Base-by-base conservation (phyloP, 2,113 vertebrate genomes). In the Rhinolophus sinicus region DNA sequence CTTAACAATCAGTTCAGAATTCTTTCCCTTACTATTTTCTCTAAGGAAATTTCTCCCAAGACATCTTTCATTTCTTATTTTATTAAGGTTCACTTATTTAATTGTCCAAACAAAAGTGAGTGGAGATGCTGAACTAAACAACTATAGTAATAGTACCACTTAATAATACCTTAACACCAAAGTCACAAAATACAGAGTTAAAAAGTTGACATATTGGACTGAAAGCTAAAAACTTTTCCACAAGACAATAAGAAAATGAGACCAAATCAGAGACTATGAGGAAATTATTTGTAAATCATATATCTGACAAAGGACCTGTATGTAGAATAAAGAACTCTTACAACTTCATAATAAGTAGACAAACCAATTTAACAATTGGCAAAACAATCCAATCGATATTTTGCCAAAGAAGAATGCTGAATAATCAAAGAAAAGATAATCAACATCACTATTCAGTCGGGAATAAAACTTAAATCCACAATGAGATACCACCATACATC, bases 31-130 rank as follows among this genome's bases (percentile, higher is more conserved):
- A 86, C 33, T 96, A 72, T 40, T 86, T 90, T 24, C 28, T 54
- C 81, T 24, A 64, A 84, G 26, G 67, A 78, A 64, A 44, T 52
- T 70, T 93, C 19, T 82, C 14, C 81, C 24, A 47, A 12, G 35
- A 62, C 18, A 81, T 52, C 8, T 50, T 95, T 91, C 65, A 83
- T 54, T 54, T 9, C 14, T n/a, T 50, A 62, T 44, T 65, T 47
- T 77, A 85, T 62, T 77, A 90, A 54, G 44, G 54, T 69, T 72
- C 40, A 80, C 80, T 78, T 92, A 82, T 90, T 90, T n/a, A 82
- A 24, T 62, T 93, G 0, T 78, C 44, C 83, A 93, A 72, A 88
- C 6, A 90, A 24, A 88, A 80, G 47, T 85, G 60, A 65, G 24
- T 83, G 93, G 40, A 6, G 18, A 73, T 60, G 5, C 58, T 67